A percentile compares a stretch with the other conserved stretches of the same genome.
Conservation (phyloP, 2,113 vertebrate genomes). For the Pseudonaja textilis region DNA sequence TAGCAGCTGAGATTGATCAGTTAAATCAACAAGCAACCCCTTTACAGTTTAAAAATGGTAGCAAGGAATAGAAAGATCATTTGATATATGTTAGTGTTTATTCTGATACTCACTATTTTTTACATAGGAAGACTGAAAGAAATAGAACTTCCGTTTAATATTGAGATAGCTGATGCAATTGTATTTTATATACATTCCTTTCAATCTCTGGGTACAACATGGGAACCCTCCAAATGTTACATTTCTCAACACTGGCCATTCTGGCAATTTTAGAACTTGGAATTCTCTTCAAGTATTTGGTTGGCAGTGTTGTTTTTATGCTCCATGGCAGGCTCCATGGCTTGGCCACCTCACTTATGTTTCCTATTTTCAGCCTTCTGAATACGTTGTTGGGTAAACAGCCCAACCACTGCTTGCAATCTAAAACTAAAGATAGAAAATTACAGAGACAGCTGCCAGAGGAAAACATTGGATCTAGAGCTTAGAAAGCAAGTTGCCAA, state of each 20-base stretch:
- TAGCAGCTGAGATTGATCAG: not conserved
- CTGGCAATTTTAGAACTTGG: not conserved
- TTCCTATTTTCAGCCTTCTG: not conserved
- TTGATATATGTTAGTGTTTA: not conserved
- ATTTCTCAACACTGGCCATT: not conserved
- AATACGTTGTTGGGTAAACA: slow-evolving; percentile 20
- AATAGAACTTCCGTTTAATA: not conserved
- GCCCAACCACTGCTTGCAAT: slow-evolving; percentile 7
- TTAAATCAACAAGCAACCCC: not conserved
- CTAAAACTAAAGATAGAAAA: slow-evolving; percentile 40
- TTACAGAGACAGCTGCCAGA: slow-evolving; percentile 36
- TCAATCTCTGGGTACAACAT: not conserved
- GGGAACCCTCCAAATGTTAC: not conserved
- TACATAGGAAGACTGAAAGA: not conserved
- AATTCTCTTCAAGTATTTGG: not conserved
- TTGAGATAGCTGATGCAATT: not conserved
- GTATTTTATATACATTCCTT: not conserved
- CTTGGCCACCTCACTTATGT: not conserved
- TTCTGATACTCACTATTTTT: not conserved
- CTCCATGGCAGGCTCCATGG: not conserved
- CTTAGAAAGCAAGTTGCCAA: not conserved
- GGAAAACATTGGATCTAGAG: slow-evolving; percentile 28
- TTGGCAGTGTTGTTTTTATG: not conserved
- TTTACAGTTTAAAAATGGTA: not conserved
- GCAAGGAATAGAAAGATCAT: not conserved